Base-by-base conservation (phyloP, 2,888 invertebrate species). In the Eucera pruinosa region DNA sequence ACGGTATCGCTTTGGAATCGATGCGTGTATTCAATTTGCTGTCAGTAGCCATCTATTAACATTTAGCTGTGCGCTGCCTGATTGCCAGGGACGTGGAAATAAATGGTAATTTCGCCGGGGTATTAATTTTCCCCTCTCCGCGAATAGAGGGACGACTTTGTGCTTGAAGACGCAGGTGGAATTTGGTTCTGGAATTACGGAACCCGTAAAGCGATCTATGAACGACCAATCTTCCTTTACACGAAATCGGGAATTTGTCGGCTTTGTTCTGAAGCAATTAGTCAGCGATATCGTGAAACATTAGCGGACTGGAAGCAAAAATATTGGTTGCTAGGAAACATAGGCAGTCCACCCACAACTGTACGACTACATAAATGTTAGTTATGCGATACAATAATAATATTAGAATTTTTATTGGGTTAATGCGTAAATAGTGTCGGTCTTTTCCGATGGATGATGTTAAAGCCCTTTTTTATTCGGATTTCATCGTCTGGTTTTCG, bases 21-120 rank as follows among this genome's bases (percentile, higher is more conserved):
- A 82, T 80, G 82, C 76, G 69, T 57, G 78, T 73, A 88, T 88
- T 87, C 87, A 88, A 87, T 86, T 85, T 83, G 80, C 81, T 66
- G 83, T 85, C 81, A 72, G 82, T 79, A 71, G 68, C 64, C 66
- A 81, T 84, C 74, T 52, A 84, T 86, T 83, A 85, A 82, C 83
- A 69, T 87, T 87, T 77, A 77, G 58, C 72, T 58, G 77, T 55
- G 74, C 74, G 45, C 23, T 60, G 58, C 30, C 25, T 73, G 73
- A 84, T 85, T 78, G 78, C 78, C 57, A 50, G 47, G 66, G 60
- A 78, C 78, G 80, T 73, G 69, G 74, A 80, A 85, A 85, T 87
- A 83, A 85, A 85, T 83, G 80, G 72, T 82, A 80, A 84, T 86
- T 78, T 80, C 66, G 57, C 41, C 52, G 61, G 30, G 71, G 73